A percentile compares a stretch with the other conserved stretches of the same genome.
Conservation (phyloP, 1,140 invertebrate genomes). For the Macrosteles quadrilineatus region DNA sequence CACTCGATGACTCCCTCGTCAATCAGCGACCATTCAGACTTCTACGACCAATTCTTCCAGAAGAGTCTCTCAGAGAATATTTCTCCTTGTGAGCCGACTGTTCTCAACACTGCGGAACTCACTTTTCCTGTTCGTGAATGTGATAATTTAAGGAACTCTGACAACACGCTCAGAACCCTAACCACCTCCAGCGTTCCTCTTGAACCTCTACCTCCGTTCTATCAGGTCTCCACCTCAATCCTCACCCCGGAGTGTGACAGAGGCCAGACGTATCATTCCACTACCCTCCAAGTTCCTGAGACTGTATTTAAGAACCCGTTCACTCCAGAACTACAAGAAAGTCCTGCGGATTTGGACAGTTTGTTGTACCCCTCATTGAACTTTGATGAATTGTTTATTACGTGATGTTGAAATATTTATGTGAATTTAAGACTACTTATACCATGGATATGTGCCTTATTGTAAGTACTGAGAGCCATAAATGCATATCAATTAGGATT, state of each 20-base stretch:
- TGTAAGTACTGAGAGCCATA: too few species aligned
- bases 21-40: constrained; percentile 28
- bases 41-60: constrained; percentile 30
- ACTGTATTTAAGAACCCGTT: neutral
- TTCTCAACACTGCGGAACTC: neutral
- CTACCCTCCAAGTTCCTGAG: neutral
- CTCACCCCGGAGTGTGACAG: neutral
- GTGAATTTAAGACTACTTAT: too few species aligned
- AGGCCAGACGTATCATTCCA: neutral
- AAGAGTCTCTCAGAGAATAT: neutral
- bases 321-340: neutral
- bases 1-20: constrained; percentile 27
- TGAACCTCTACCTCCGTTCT: neutral
- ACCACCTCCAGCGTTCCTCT: neutral
- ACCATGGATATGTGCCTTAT: too few species aligned
- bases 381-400: constrained; percentile 16
- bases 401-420: neutral
- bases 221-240: neutral
- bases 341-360: constrained; percentile 15
- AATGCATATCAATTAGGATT: too few species aligned
- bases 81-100: neutral
- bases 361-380: neutral
- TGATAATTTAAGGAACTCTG: neutral
- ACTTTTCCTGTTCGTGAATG: neutral
- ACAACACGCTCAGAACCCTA: neutral